These are phyloP conservation scores for Drosophila silvestris DNA, from an alignment of 2,888 invertebrate genomes.

Conservation along the genomic window DNA sequence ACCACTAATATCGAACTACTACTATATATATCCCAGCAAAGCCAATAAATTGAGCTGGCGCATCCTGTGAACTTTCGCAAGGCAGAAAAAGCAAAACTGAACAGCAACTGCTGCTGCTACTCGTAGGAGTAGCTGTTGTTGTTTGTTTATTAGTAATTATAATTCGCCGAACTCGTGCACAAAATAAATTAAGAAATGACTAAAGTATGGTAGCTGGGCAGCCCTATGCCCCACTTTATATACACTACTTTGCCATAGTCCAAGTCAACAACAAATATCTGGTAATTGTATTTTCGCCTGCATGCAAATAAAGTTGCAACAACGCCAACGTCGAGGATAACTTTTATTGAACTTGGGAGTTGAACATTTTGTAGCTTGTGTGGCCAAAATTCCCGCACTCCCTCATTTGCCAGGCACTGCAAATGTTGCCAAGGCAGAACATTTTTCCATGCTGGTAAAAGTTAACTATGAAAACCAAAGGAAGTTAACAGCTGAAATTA, in stretches of 20 bases:
- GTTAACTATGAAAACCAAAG: slow-evolving; percentile 84
- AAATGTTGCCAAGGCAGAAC: slow-evolving; percentile 74
- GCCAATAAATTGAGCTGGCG: slow-evolving; percentile 75
- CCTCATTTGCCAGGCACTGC: slow-evolving; percentile 25
- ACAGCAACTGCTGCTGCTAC: slow-evolving; percentile 17
- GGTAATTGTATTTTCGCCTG: slow-evolving; percentile 75
- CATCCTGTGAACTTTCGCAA: slow-evolving; percentile 47
- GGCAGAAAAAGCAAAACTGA: slow-evolving; percentile 19
- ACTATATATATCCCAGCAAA: slow-evolving; percentile 35
- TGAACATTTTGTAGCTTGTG: slow-evolving; percentile 51
- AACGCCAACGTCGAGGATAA: slow-evolving; percentile 62
- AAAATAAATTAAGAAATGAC: slow-evolving; percentile 82
- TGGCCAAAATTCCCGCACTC: slow-evolving; percentile 4
- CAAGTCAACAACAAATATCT: slow-evolving; percentile 49
- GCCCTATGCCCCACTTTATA: slow-evolving; percentile 23
- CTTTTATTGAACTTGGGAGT: slow-evolving; percentile 81
- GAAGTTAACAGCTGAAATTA: slow-evolving; percentile 84
- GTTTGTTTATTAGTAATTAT: slow-evolving; percentile 74
- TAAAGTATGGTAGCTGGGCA: slow-evolving; percentile 59
- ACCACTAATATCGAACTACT: slow-evolving; percentile 74
- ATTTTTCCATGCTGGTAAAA: slow-evolving; percentile 82
- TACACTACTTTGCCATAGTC: slow-evolving; percentile 31
- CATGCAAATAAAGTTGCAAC: slow-evolving; percentile 78
- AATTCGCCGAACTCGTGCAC: slow-evolving; percentile 69
- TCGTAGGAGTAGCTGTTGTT: slow-evolving; percentile 30